Base-by-base conservation (phyloP, 23 tunicate species). In the Styela plicata region DNA sequence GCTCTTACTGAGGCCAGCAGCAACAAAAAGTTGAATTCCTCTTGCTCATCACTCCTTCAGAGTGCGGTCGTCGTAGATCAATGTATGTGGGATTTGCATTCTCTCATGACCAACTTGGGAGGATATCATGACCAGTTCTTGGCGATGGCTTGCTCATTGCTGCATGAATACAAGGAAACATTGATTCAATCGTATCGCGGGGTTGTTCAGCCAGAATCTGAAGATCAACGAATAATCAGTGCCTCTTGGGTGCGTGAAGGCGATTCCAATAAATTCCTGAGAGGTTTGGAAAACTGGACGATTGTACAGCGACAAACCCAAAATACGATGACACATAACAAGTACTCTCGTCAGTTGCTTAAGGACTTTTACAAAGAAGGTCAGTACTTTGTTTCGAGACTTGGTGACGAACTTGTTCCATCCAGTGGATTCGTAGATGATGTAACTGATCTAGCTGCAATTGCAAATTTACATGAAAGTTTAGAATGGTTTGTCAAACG, bases 381-480 rank as follows among this genome's bases (percentile, higher is more conserved):
- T 0, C 82, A 77, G 44, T 93, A 84, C 64, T 88, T 93, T 53
- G 69, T 93, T 33, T 82, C 78, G 5, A 84, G 78, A 66, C 69
- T 84, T 2, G 85, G 73, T 1, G 79, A 63, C 10, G 82, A 77
- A 24, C 26, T 44, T 1, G 29, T 93, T 0, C 79, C 37, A 0
- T 63, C 76, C 34, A 82, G 69, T 24, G 37, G 73, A 22, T 70
- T 89, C 18, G 77, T 90, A 25, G 84, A 75, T 13, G 94, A 96
- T 80, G 35, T 84, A 17, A 82, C 86, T 1, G 93, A 91, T 57
- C 78, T 96, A 35, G 78, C 74, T 32, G 89, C 93, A 3, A 76
- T 96, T 32, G 99, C 94, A 1, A 85, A 89, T 64, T 69, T 96
- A 63, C 97, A 96, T 36, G 99, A 96, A 70, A 96, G 99, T 69